Conservation (phyloP, 2,113 vertebrate species). For the Laterallus jamaicensis region DNA sequence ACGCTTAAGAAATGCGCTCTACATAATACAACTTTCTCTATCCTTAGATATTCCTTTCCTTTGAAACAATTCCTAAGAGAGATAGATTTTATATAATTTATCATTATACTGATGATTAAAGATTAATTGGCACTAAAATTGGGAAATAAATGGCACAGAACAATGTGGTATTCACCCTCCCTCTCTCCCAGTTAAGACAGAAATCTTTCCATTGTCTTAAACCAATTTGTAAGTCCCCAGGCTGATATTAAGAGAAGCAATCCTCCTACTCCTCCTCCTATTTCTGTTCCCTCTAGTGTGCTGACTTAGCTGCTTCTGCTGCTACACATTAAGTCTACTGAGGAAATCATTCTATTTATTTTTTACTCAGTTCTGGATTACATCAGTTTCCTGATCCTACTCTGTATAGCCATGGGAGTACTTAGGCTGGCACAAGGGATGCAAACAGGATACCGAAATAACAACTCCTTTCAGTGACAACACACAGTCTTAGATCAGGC, state of each 20-base stretch:
- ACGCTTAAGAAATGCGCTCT: neutral
- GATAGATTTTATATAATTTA: neutral
- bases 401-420: neutral
- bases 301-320: neutral
- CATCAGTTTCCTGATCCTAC: slow-evolving; percentile 36
- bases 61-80: neutral
- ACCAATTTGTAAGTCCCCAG: neutral
- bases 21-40: neutral
- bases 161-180: neutral
- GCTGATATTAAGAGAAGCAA: neutral
- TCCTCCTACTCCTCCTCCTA: neutral
- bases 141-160: neutral
- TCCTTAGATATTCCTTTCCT: neutral
- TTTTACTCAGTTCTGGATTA: neutral
- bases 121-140: neutral
- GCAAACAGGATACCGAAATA: slow-evolving; percentile 16
- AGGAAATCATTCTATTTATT: neutral
- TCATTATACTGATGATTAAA: neutral
- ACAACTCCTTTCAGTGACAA: neutral
- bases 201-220: neutral
- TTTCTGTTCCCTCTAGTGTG: neutral
- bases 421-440: neutral
- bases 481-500: neutral
- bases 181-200: neutral
- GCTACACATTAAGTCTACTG: neutral